These are phyloP conservation scores for Sisor rabdophorus DNA, from an alignment of 2,113 vertebrate species.

Conservation along the genomic window DNA sequence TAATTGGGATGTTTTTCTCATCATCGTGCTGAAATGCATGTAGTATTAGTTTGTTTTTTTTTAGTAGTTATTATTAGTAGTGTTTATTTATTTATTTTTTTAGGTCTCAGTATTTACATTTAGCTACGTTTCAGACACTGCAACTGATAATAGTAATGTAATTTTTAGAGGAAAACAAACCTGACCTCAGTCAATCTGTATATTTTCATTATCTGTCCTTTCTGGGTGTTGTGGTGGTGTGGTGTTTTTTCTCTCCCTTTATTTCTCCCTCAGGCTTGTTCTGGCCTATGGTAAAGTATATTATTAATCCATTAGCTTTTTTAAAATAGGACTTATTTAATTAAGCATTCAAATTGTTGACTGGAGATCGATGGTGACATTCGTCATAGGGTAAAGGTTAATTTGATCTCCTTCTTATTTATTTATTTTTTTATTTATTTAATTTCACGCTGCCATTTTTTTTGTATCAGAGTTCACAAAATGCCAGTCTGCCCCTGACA, in stretches of 20 bases:
- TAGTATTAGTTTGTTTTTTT: no score
- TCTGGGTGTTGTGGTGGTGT: neutral
- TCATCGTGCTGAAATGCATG: no score
- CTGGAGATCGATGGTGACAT: constrained; percentile 25
- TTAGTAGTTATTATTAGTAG: no score
- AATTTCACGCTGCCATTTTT: neutral
- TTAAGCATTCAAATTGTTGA: constrained; percentile 40
- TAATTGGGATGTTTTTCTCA: no score
- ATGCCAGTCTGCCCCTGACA: no score
- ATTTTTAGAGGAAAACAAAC: neutral
- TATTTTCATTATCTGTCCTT: constrained; percentile 19
- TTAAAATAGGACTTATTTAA: constrained; percentile 41
- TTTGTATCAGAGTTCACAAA: no score
- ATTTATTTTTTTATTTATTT: neutral
- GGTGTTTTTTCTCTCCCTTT: no score
- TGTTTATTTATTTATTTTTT: no score
- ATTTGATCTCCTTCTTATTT: neutral
- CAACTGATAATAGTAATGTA: neutral
- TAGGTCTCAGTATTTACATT: no score
- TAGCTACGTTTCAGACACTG: no score
- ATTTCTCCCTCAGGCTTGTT: constrained; percentile 7
- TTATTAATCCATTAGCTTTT: constrained; percentile 9
- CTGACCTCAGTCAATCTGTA: neutral
- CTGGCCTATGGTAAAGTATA: constrained; percentile 31
- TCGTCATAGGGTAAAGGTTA: constrained; percentile 30